phyloP scores from a whole-genome alignment of 23 tunicate genomes.

The Trididemnum clinides region DNA sequence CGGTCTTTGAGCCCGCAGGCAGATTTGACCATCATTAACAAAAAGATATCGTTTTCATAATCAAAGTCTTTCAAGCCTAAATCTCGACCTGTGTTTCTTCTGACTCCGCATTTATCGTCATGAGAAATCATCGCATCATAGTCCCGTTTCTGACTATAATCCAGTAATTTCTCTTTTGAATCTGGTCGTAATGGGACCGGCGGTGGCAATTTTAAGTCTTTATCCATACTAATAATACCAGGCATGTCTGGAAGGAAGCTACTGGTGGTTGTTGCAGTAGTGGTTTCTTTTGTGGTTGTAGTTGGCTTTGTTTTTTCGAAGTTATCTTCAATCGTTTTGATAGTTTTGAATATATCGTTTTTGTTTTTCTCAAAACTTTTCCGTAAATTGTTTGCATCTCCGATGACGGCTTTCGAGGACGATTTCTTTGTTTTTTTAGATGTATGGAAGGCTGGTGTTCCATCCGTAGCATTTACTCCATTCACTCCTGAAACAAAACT shows the following conservation, averaged over 20 bases:
- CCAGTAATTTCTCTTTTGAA: slow-evolving; percentile 45
- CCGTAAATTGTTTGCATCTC: no score
- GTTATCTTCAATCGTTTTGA: not conserved
- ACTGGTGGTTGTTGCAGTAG: not conserved
- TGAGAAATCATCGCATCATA: slow-evolving; percentile 38
- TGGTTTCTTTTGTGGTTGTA: no score
- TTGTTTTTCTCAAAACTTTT: not conserved
- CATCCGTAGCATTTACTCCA: no score
- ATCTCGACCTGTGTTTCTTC: not conserved
- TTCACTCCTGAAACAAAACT: no score
- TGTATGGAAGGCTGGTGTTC: no score
- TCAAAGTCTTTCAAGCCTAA: slow-evolving; percentile 24
- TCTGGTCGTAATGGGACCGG: slow-evolving; percentile 15
- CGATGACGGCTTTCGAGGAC: no score
- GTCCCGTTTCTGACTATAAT: slow-evolving; percentile 75
- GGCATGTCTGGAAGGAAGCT: not conserved
- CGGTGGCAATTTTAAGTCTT: slow-evolving; percentile 52
- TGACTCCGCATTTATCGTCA: slow-evolving; percentile 37
- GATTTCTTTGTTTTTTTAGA: no score
- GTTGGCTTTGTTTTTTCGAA: no score
- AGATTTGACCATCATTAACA: slow-evolving; percentile 72
- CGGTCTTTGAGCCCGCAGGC: slow-evolving; percentile 45
- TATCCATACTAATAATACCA: slow-evolving; percentile 72
- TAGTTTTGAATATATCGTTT: not conserved
- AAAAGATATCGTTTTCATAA: slow-evolving; percentile 53